Evolutionary conservation across 2,113 vertebrate species (phyloP).

Genomic region (Semicossyphus pulcher): DNA sequence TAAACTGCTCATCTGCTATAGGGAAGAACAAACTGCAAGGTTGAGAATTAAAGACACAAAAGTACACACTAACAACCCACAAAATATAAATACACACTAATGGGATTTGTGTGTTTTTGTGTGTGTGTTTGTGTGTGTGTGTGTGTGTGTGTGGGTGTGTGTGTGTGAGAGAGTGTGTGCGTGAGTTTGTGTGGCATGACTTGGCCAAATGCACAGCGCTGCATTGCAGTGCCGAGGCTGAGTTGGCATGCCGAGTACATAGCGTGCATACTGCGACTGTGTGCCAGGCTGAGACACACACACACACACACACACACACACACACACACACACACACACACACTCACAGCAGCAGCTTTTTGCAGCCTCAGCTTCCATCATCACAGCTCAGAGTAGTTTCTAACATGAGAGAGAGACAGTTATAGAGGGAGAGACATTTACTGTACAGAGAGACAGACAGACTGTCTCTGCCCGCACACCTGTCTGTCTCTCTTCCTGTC

Average conservation of each 20-base stretch:
- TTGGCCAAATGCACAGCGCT: conserved; percentile 79
- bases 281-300: conserved; percentile 66
- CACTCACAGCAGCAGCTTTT: conserved; percentile 18
- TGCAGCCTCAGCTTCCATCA: conserved; percentile 62
- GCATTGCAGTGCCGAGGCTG: conserved; percentile 85
- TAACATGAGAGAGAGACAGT: conserved; percentile 21
- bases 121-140: conserved; percentile 11
- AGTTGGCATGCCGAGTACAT: conserved; percentile 84
- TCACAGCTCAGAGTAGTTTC: conserved; percentile 39
- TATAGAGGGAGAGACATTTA: background rate
- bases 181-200: conserved; percentile 77
- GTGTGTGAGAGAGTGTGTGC: conserved; percentile 1
- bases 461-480: background rate
- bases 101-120: background rate
- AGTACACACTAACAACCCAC: background rate
- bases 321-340: conserved; percentile 17
- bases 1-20: conserved; percentile 26
- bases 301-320: conserved; percentile 27
- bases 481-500: background rate
- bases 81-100: background rate
- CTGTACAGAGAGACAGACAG: background rate
- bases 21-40: conserved; percentile 47
- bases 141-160: conserved; percentile 7
- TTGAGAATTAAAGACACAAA: conserved; percentile 32
- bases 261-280: conserved; percentile 83